A percentile compares a stretch with the other conserved stretches of the same genome.
These are phyloP conservation scores for Colletes collaris DNA, from an alignment of 2,888 invertebrate genomes.

Conservation along the genomic window DNA sequence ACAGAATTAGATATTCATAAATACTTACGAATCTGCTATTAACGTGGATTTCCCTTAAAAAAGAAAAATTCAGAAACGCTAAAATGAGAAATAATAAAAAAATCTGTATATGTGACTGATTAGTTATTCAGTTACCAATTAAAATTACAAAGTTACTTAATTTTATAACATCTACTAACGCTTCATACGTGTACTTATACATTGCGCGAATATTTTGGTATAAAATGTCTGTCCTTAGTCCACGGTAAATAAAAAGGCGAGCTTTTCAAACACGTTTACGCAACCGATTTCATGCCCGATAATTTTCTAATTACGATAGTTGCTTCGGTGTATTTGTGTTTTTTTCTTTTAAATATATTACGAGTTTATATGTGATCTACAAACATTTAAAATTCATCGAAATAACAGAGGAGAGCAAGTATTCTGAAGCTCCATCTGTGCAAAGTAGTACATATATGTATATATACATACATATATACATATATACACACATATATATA, in stretches of 20 bases:
- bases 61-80: slow-evolving; percentile 23
- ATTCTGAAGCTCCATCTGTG: slow-evolving; percentile 49
- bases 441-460: slow-evolving; percentile 53
- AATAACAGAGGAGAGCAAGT: slow-evolving; percentile 64
- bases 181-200: slow-evolving; percentile 66
- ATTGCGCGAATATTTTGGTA: slow-evolving; percentile 74
- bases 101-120: slow-evolving; percentile 44
- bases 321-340: slow-evolving; percentile 46
- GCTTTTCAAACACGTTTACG: slow-evolving; percentile 50
- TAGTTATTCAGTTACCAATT: slow-evolving; percentile 58
- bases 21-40: slow-evolving; percentile 13
- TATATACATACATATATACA: slow-evolving; percentile 30
- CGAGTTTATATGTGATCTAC: slow-evolving; percentile 62
- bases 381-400: slow-evolving; percentile 68
- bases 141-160: slow-evolving; percentile 61
- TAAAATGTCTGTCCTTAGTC: slow-evolving; percentile 72
- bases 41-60: neutral
- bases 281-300: slow-evolving; percentile 42
- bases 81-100: slow-evolving; percentile 24
- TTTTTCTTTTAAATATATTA: slow-evolving; percentile 54
- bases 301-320: slow-evolving; percentile 53
- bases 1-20: slow-evolving; percentile 14
- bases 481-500: slow-evolving; percentile 47
- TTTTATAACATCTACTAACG: slow-evolving; percentile 68
- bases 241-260: slow-evolving; percentile 67